A percentile compares a stretch with the other conserved stretches of the same genome.
Conservation (phyloP, 30 jellyfish, hydroid and myxozoan species). For the Hydractinia symbiolongicarpus region DNA sequence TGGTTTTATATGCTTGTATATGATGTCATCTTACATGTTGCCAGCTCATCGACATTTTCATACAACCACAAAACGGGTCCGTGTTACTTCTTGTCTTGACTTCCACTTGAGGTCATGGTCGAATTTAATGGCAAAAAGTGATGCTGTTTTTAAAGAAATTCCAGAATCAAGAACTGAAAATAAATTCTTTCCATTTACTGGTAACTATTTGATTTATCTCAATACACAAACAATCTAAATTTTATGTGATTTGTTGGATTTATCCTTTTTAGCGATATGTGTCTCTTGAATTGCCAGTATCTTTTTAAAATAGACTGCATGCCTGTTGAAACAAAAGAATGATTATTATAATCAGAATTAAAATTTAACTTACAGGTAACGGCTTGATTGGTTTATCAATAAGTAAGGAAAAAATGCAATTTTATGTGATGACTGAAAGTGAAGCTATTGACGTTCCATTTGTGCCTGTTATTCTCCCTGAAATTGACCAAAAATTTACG, state of each 20-base stretch:
- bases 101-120: constrained; percentile 47
- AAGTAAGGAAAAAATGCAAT: constrained; percentile 29
- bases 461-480: constrained; percentile 37
- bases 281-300: not conserved
- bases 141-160: constrained; percentile 64
- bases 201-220: constrained; percentile 24
- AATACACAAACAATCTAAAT: not conserved
- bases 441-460: constrained; percentile 42
- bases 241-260: not conserved
- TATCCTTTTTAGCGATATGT: not conserved
- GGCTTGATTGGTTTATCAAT: constrained; percentile 56
- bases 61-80: not conserved
- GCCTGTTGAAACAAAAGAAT: no score
- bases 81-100: constrained; percentile 38
- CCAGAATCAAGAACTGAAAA: constrained; percentile 79
- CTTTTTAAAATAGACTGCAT: no score
- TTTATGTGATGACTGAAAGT: constrained; percentile 38
- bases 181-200: constrained; percentile 68
- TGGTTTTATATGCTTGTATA: constrained; percentile 24
- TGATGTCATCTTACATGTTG: constrained; percentile 28
- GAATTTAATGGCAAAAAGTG: constrained; percentile 55
- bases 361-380: constrained; percentile 45
- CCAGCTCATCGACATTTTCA: constrained; percentile 47
- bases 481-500: constrained; percentile 46
- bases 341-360: not conserved